A percentile compares a stretch with the other conserved stretches of the same genome.
These are phyloP conservation scores for Campylomormyrus tamandua DNA, from an alignment of 2,113 vertebrate genomes.

Conservation along the genomic window DNA sequence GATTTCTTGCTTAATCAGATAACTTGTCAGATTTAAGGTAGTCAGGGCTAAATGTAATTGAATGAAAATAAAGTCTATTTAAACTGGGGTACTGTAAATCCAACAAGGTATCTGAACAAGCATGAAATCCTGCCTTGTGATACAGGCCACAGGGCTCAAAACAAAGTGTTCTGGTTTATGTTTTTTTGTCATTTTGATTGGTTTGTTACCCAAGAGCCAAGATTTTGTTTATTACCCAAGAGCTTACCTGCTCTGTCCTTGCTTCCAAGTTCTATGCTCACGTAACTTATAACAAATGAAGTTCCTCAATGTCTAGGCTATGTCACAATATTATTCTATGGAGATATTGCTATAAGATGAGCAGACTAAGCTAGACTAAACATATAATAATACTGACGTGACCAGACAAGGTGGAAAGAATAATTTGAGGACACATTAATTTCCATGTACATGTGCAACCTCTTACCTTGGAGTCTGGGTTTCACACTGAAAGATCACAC, in stretches of 20 bases:
- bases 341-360: not conserved
- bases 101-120: not conserved
- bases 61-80: not conserved
- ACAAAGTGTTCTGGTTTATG: not conserved
- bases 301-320: not conserved
- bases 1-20: not conserved
- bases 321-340: not conserved
- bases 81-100: not conserved
- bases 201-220: not conserved
- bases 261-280: not conserved
- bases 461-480: not conserved
- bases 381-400: not conserved
- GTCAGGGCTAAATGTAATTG: not conserved
- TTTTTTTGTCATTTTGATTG: not conserved
- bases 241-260: not conserved
- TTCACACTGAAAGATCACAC: not conserved
- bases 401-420: not conserved
- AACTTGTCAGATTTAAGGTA: not conserved
- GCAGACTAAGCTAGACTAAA: not conserved
- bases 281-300: not conserved
- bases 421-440: not conserved
- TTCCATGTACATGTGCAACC: not conserved
- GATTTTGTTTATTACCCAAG: not conserved
- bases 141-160: not conserved
- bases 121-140: not conserved